These are phyloP conservation scores for Elaphurus davidianus DNA, from an alignment of 2,113 vertebrate species.

Conservation along the genomic window DNA sequence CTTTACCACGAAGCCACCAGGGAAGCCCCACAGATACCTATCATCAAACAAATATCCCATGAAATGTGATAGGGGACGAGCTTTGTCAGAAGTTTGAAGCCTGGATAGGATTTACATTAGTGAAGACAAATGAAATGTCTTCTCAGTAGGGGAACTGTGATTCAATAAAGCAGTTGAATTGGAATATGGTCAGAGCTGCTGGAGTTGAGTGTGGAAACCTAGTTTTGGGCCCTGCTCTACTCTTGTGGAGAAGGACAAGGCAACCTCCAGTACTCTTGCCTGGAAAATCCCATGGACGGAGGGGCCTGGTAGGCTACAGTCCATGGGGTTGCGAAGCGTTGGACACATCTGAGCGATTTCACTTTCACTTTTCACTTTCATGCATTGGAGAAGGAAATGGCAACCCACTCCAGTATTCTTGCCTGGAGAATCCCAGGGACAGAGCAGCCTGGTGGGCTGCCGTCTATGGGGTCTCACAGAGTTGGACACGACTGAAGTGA, in stretches of 20 bases:
- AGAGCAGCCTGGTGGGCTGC: not conserved
- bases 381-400: not conserved
- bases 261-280: not conserved
- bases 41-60: not conserved
- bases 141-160: not conserved
- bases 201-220: not conserved
- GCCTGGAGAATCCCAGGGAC: not conserved
- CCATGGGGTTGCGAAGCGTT: rapidly evolving
- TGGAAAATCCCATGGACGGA: not conserved
- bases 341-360: rapidly evolving
- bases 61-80: not conserved
- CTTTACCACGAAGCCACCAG: not conserved
- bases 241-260: not conserved
- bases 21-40: not conserved
- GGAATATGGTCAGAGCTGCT: not conserved
- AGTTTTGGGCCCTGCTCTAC: not conserved
- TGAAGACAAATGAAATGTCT: not conserved
- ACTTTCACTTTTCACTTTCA: not conserved
- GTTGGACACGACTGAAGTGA: rapidly evolving
- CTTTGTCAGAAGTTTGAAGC: not conserved
- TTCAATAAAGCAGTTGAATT: not conserved
- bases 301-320: not conserved
- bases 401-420: not conserved
- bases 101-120: not conserved
- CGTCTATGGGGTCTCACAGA: not conserved